Evolutionary conservation across 2,888 invertebrate genomes (phyloP), one percentile per base, ranked within the genome.

Genomic region (Pristionchus mayeri): DNA sequence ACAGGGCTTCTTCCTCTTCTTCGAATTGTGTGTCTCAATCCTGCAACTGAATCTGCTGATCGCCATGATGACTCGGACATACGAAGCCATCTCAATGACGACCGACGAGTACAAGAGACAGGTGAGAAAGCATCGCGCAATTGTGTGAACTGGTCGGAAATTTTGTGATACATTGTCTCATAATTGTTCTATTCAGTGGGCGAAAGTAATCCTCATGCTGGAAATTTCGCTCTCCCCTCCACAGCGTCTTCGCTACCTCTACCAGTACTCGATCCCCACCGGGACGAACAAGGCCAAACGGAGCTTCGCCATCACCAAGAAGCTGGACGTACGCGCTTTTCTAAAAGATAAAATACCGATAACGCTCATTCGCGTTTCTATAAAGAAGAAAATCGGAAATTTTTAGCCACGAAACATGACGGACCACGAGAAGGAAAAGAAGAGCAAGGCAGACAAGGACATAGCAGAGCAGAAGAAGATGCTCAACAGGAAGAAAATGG

Each of bases 51-150:
- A 98, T 95, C 97, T 98, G 97, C 94, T 98, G 93, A 98, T 98
- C 92, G 98, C 98, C 87, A 98, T 98, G 98, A 98, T 98, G 98
- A 98, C 98, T 0, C 97, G 98, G 93, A 98, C 98, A 9, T 98
- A 98, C 93, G 97, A 97, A 93, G 96, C 97, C 94, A 97, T 98
- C 90, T 97, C 97, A 0, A 97, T 97, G 94, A 97, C 97, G 0
- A 95, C 97, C 89, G 98, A 98, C 93, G 98, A 98, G 93, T 98
- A 98, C 97, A 97, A 98, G 93, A 37, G 86, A 85, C 85, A 86
- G 75, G 85, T 52, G 30, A 81, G 81, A 4, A 27, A 9, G 13
- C 44, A n/a, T n/a, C n/a, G n/a, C n/a, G n/a, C n/a, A n/a, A n/a
- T n/a, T 50, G 13, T 11, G 18, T 16, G 13, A 16, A 11, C 18